These are phyloP conservation scores for Trichonephila clavipes DNA, from an alignment of 1,140 invertebrate species.

Conservation along the genomic window DNA sequence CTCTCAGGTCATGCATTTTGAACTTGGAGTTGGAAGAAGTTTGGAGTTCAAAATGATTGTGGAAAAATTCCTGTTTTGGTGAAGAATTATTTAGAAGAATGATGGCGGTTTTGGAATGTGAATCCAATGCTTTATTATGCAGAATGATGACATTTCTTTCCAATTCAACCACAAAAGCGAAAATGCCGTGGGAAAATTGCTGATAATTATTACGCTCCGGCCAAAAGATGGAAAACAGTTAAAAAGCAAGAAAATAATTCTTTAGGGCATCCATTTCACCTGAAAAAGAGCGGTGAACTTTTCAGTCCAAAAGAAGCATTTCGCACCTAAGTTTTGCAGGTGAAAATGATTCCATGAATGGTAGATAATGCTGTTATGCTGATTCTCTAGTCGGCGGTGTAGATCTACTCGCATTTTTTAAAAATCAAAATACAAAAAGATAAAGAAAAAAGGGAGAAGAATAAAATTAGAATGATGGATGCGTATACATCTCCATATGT, in stretches of 20 bases:
- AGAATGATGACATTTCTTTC: neutral
- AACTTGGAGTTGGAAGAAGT: neutral
- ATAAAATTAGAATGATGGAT: constrained; percentile 32
- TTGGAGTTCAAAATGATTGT: constrained; percentile 28
- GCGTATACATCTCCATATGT: constrained; percentile 36
- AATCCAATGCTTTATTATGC: neutral
- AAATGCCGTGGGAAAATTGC: neutral
- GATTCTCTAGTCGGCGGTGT: neutral
- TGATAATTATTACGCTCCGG: neutral
- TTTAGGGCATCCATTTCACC: neutral
- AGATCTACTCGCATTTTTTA: neutral
- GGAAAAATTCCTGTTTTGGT: neutral
- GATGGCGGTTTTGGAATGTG: neutral
- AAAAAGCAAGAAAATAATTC: neutral
- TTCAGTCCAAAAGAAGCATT: neutral
- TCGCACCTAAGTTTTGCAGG: neutral
- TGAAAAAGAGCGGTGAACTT: constrained; percentile 10
- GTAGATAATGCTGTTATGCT: neutral
- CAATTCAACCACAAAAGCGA: neutral
- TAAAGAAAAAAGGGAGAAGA: neutral
- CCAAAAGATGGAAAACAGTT: neutral
- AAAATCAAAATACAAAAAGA: neutral
- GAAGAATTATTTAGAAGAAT: neutral
- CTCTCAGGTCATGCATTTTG: constrained; percentile 32
- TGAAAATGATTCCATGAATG: neutral